Evolutionary conservation across 2,113 vertebrate genomes (phyloP), one percentile per base, ranked within the genome.

Genomic region (Dissostichus mawsoni): DNA sequence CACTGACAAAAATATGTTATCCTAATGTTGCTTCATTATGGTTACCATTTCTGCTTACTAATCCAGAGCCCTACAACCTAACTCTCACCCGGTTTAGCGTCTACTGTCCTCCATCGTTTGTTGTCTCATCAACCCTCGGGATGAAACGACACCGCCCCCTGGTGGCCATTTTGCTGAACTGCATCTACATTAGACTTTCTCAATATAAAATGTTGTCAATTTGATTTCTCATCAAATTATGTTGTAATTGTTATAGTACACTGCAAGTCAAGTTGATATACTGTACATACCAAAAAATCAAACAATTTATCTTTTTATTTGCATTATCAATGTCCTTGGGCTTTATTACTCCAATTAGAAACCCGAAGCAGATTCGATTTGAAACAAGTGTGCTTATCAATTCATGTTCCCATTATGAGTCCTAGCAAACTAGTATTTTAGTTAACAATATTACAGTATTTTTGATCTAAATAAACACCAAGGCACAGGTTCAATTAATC

Each of bases 131-230:
- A 44, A 58, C 17, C 45, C 8, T 11, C 12, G 3, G 8, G 12
- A 8, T 20, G 16, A 41, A 2, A 45, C 75, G 83, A 41, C 71
- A 87, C 8, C 71, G 70, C 90, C 85, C 20, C 79, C 87, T 11
- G 5, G 3, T 47, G 87, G 84, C 5, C 9, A 48, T 13, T 0
- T 0, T 5, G 1, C 0, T 33, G 12, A 75, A 53, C 2, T 81
- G 29, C 69, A 74, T 3, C 52, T 4, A 16, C 0, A 3, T 6
- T 44, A 10, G 16, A 33, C 10, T 29, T 29, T 29, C 29, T 29
- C 29, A 29, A 29, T 29, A 29, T 29, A 0, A 3, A 29, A 29
- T 29, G 3, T 29, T 29, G 29, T 25, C 25, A 25, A 29, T 29
- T 29, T 29, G 29, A 29, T 29, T 29, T 29, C 29, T 29, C 29